These are phyloP conservation scores for Agonopterix alstromeriana DNA, from an alignment of 2,888 invertebrate genomes.

Conservation along the genomic window DNA sequence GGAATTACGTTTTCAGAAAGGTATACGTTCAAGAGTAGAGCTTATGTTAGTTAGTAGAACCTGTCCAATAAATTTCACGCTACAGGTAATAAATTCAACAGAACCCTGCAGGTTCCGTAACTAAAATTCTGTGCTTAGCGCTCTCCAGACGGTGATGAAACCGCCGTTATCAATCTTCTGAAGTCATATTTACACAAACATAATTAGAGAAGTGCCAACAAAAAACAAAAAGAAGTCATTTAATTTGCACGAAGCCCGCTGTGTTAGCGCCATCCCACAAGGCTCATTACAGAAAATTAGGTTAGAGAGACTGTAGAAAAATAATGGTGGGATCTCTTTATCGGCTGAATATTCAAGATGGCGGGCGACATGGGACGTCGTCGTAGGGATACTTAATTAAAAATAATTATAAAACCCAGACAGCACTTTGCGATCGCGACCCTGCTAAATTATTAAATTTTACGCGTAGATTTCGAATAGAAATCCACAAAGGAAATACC, in stretches of 20 bases:
- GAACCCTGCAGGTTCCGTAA: constrained; percentile 1
- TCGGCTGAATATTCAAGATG: constrained; percentile 56
- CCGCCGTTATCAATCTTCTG: constrained; percentile 3
- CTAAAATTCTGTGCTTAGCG: constrained; percentile 1
- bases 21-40: too few species aligned
- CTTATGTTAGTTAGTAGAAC: not conserved
- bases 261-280: constrained; percentile 35
- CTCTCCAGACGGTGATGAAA: constrained; percentile 2
- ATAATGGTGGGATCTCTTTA: constrained; percentile 46
- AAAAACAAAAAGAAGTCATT: constrained; percentile 31
- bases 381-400: constrained; percentile 50
- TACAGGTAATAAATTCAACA: constrained; percentile 2
- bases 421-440: constrained; percentile 13
- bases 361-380: constrained; percentile 19
- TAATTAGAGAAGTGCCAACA: constrained; percentile 21
- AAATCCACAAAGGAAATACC: constrained; percentile 11
- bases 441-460: constrained; percentile 36
- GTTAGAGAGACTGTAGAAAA: constrained; percentile 49
- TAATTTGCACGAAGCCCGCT: constrained; percentile 36
- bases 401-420: constrained; percentile 50
- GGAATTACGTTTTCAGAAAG: too few species aligned
- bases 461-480: constrained; percentile 17
- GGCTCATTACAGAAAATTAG: constrained; percentile 60
- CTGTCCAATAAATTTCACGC: constrained; percentile 1
- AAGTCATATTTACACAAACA: constrained; percentile 12